These are phyloP conservation scores for Drosophila glabriapex DNA, from an alignment of 2,888 invertebrate genomes.

Conservation along the genomic window DNA sequence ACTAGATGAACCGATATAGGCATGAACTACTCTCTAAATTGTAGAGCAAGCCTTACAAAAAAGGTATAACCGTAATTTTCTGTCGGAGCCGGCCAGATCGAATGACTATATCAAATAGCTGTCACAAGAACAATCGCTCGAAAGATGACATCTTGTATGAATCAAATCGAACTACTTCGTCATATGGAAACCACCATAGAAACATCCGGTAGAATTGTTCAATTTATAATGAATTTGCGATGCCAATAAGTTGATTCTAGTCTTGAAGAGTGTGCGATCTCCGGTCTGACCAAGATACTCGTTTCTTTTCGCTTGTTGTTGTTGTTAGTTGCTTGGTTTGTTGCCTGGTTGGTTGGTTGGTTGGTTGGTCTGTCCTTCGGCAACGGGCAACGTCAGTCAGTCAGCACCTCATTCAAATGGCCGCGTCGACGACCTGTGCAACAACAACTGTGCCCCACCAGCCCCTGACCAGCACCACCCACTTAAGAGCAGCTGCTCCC, in stretches of 20 bases:
- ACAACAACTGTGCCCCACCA: conserved; percentile 18
- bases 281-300: not conserved
- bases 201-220: not conserved
- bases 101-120: not conserved
- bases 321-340: conserved; percentile 11
- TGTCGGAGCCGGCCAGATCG: not conserved
- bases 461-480: conserved; percentile 14
- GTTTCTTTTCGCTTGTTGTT: conserved; percentile 16
- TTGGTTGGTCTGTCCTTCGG: conserved; percentile 33
- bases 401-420: conserved; percentile 81
- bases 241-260: not conserved
- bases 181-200: no score
- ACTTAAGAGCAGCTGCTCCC: conserved; percentile 49
- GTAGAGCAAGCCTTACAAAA: not conserved
- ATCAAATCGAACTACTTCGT: not conserved
- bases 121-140: not conserved
- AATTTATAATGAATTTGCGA: not conserved
- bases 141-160: not conserved
- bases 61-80: not conserved
- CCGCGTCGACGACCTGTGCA: conserved; percentile 60
- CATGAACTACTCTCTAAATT: no score
- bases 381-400: conserved; percentile 66
- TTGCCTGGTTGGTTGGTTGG: conserved; percentile 5
- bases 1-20: not conserved
- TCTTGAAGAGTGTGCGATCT: not conserved